These are phyloP conservation scores for Carassius carassius DNA, from an alignment of 2,113 vertebrate species.

Conservation along the genomic window DNA sequence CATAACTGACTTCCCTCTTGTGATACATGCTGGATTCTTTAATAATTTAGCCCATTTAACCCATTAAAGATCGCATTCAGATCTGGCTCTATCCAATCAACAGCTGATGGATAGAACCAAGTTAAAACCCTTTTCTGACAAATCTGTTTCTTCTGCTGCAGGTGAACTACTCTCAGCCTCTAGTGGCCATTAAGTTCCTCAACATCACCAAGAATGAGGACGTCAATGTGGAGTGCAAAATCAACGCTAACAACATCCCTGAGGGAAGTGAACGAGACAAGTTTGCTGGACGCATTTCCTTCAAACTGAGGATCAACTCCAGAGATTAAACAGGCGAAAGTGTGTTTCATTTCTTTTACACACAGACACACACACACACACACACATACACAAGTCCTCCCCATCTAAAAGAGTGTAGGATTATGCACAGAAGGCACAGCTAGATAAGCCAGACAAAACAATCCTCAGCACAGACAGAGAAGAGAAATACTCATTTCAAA, in stretches of 20 bases:
- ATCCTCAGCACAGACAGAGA: neutral
- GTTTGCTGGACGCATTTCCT: slow-evolving; percentile 85
- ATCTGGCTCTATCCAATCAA: too few species aligned
- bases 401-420: slow-evolving; percentile 51
- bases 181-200: slow-evolving; percentile 88
- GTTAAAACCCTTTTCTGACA: too few species aligned
- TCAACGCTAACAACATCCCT: slow-evolving; percentile 80
- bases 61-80: too few species aligned
- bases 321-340: slow-evolving; percentile 56
- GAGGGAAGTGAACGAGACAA: slow-evolving; percentile 80
- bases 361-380: slow-evolving; percentile 55
- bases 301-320: slow-evolving; percentile 85
- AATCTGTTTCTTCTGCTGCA: slow-evolving; percentile 53
- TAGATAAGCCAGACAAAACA: slow-evolving; percentile 11
- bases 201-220: slow-evolving; percentile 81
- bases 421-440: neutral
- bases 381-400: slow-evolving; percentile 49
- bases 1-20: too few species aligned
- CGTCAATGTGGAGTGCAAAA: slow-evolving; percentile 84
- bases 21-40: too few species aligned
- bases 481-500: neutral
- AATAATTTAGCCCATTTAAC: too few species aligned
- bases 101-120: too few species aligned
- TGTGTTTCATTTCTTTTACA: slow-evolving; percentile 44
- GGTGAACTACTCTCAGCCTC: slow-evolving; percentile 91